Percentiles rank a stretch among this genome's conserved stretches.
Conservation (phyloP, 2,888 invertebrate genomes). For the Drosophila putrida region DNA sequence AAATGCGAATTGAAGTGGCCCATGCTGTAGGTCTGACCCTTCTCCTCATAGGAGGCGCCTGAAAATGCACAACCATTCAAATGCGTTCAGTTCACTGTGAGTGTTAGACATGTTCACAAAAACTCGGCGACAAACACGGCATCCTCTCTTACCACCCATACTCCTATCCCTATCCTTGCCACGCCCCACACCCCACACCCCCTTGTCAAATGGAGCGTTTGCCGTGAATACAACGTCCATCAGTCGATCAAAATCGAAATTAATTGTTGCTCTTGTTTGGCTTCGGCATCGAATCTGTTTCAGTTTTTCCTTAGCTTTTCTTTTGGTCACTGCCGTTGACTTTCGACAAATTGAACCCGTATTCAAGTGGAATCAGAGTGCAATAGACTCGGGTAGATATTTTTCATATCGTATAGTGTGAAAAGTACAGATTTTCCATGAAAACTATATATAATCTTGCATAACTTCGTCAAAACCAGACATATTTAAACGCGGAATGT, state of each 20-base stretch:
- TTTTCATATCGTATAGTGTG: too few relatives aligned
- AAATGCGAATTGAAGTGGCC: constrained; percentile 82
- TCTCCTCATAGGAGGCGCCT: constrained; percentile 82
- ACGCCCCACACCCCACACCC: background rate
- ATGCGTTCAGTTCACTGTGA: background rate
- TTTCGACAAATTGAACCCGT: constrained; percentile 20
- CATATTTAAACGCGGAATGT: too few relatives aligned
- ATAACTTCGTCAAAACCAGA: too few relatives aligned
- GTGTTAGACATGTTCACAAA: constrained; percentile 18
- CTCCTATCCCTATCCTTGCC: background rate
- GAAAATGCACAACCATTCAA: constrained; percentile 49
- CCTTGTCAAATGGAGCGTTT: constrained; percentile 24
- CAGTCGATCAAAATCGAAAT: constrained; percentile 42
- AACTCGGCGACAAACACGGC: constrained; percentile 16
- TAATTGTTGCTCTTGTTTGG: constrained; percentile 48
- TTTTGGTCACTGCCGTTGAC: constrained; percentile 7
- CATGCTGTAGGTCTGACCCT: constrained; percentile 78
- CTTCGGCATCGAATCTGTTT: background rate
- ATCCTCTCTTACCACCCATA: background rate
- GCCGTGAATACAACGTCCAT: constrained; percentile 33
- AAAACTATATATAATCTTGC: too few relatives aligned
- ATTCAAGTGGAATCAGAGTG: constrained; percentile 4
- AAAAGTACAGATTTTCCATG: too few relatives aligned
- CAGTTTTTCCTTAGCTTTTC: constrained; percentile 10
- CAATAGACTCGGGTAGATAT: background rate